Base-by-base conservation (phyloP, 2,797 vertebrate genomes). In the Jordanella pulchra region DNA sequence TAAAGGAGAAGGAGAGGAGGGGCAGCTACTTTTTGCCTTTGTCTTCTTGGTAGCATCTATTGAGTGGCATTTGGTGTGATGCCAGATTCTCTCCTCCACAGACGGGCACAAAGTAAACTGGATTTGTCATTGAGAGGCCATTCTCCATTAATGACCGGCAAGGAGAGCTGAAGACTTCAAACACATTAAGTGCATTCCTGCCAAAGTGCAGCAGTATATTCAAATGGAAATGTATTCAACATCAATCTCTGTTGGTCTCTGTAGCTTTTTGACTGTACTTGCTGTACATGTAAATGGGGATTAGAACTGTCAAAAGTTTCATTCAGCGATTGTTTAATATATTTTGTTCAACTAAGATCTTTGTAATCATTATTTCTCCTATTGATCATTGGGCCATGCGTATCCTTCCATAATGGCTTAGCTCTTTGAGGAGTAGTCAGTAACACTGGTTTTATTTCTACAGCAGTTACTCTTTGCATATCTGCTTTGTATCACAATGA, bases 51-150 rank as follows among this genome's bases (percentile, higher is more conserved):
- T 86, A 88, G 76, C 83, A 80, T 91, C 86, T 76, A 90, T 91
- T 88, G 87, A 93, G 89, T 85, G 84, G 78, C 84, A 73, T 86
- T 91, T 94, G 93, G 91, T 91, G 89, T 87, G 69, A 85, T 85
- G 92, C 93, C 93, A 95, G 87, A 82, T 73, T 85, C 90, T 86
- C 75, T 82, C 82, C 84, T 91, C 88, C 85, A 75, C 84, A 84
- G 78, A 81, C 56, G n/a, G 65, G 63, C 73, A 84, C 85, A 92
- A 91, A 92, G 90, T 90, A 92, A 94, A 93, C 90, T 91, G 83
- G 87, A 89, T 91, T 86, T 87, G 82, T 87, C 88, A 79, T 47
- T 76, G 86, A 87, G 90, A 85, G 80, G 86, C 82, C 67, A 87
- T 89, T 86, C 82, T 75, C 71, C 45, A 50, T 74, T 77, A 84